Evolutionary conservation across 2,888 invertebrate genomes (phyloP).

Genomic region (Nesidiocoris tenuis): DNA sequence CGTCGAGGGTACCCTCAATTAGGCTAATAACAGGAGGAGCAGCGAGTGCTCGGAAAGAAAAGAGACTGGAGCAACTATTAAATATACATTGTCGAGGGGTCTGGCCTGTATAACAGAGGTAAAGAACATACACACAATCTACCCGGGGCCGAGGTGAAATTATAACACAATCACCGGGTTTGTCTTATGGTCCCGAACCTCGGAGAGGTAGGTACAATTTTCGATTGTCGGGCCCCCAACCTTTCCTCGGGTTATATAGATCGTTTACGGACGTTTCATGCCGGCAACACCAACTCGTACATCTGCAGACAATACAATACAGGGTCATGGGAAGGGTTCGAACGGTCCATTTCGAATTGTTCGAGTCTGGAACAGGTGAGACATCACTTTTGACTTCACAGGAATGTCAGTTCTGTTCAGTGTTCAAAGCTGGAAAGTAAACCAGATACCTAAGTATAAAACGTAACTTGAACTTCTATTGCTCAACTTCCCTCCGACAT

Average conservation of each 20-base stretch:
- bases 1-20: constrained; percentile 31
- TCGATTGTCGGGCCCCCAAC: neutral
- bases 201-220: neutral
- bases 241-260: neutral
- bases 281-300: neutral
- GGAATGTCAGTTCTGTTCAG: too few species aligned
- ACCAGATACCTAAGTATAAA: too few species aligned
- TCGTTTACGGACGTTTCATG: neutral
- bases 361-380: neutral
- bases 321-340: too few species aligned
- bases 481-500: too few species aligned
- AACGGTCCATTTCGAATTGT: neutral
- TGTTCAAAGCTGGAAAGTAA: too few species aligned
- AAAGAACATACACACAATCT: neutral
- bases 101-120: neutral
- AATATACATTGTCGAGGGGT: constrained; percentile 24
- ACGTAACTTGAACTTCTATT: too few species aligned
- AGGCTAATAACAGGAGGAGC: constrained; percentile 32
- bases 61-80: constrained; percentile 23
- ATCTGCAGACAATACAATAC: neutral
- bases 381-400: neutral
- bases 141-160: constrained; percentile 19
- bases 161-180: constrained; percentile 39
- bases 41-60: constrained; percentile 16
- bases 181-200: neutral